phyloP scores from a whole-genome alignment of 2,797 vertebrate species.

The Hyperoplus lanceolatus region DNA sequence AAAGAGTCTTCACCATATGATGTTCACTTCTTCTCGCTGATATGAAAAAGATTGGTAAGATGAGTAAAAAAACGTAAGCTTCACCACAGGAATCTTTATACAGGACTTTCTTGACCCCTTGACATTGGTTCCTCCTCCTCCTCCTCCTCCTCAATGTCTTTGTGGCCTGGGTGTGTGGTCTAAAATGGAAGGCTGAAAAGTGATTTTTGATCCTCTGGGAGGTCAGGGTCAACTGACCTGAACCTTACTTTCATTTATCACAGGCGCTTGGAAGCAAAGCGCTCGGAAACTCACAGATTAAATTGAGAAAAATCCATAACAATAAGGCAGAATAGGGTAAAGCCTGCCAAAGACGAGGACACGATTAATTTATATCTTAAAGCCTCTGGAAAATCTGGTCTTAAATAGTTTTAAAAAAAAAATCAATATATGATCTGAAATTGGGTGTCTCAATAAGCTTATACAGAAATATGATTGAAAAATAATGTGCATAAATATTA shows the following conservation, averaged over 20 bases:
- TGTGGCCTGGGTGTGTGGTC: constrained; percentile 12
- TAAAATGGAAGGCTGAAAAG: constrained; percentile 35
- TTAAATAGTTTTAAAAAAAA: too few relatives aligned
- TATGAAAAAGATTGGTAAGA: constrained; percentile 22
- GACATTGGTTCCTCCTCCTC: constrained; percentile 36
- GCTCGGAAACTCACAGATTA: constrained; percentile 21
- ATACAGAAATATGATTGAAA: too few relatives aligned
- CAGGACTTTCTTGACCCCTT: constrained; percentile 21
- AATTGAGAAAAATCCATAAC: constrained; percentile 12
- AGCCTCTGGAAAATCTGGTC: not conserved
- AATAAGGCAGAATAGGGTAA: not conserved
- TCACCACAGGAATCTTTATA: constrained; percentile 18
- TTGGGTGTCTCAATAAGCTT: too few relatives aligned
- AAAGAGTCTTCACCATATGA: constrained; percentile 32
- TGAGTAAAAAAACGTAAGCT: constrained; percentile 17
- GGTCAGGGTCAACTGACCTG: constrained; percentile 38
- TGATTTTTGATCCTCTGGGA: constrained; percentile 44
- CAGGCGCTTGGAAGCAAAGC: constrained; percentile 22
- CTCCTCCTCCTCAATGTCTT: constrained; percentile 15
- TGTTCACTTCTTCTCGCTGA: constrained; percentile 28
- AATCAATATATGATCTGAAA: too few relatives aligned
- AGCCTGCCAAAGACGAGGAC: not conserved
- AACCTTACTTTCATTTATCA: constrained; percentile 49
- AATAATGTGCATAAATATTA: too few relatives aligned
- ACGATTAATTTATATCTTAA: constrained; percentile 10